Base-by-base conservation (phyloP, 1,140 invertebrate species). In the Halotydeus destructor region DNA sequence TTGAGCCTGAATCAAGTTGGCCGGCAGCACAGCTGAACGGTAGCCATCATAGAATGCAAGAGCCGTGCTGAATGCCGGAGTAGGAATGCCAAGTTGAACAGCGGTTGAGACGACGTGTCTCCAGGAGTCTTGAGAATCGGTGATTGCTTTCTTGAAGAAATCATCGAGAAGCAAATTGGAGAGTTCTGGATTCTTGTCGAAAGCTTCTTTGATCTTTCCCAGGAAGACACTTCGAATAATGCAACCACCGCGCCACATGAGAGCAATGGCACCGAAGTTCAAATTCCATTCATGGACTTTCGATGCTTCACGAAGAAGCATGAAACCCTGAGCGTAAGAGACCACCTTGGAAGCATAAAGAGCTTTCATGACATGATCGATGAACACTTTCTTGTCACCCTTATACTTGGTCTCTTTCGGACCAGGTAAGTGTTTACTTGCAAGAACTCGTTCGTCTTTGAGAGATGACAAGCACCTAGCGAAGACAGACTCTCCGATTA, bases 211-310 rank as follows among this genome's bases (percentile, higher is more conserved):
- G 50, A 99, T 99, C 56, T 96, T 86, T 22, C 86, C 89, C 41
- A 99, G 65, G 60, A 99, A 98, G 0, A 71, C 79, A 58, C 85
- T 91, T 57, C 89, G 71, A 55, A 97, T 99, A 55, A 99, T 99
- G 58, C 94, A 99, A 25, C 94, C 94, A 19, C 94, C 94, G 49
- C 93, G 70, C 94, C 94, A 99, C 93, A 99, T 99, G 1, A 98
- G 64, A 12, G 94, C 93, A 53, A 99, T 96, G 27, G 80, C 82
- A 36, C 93, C 93, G 55, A 96, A 93, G 62, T 99, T 97, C 12
- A 99, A 65, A 42, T 88, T 77, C 94, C 93, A 99, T 0, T 75
- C 72, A 51, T 88, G 76, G 43, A 77, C 67, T 52, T 78, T 76
- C 1, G 88, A 88, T 21, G 91, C 89, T 62, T 97, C 86, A 34